A percentile compares a stretch with the other conserved stretches of the same genome.
Conservation (phyloP, 2,888 invertebrate genomes). For the Mamestra brassicae region DNA sequence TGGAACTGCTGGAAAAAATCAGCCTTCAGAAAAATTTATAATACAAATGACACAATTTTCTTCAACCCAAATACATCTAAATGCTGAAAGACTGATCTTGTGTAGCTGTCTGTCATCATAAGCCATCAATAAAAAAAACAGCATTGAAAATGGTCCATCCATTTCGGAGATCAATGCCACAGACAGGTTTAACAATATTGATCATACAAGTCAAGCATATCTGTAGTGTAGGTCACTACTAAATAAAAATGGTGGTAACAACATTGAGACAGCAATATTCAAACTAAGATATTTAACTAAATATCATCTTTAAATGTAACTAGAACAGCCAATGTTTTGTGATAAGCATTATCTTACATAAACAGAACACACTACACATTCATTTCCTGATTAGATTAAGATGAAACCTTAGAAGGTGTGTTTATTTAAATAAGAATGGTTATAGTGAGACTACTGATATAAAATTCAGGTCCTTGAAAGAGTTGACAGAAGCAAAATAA, state of each 20-base stretch:
- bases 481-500: neutral
- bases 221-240: slow-evolving; percentile 1
- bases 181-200: slow-evolving; percentile 7
- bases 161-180: slow-evolving; percentile 20
- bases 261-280: neutral
- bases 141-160: slow-evolving; percentile 10
- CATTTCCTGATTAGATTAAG: slow-evolving; percentile 55
- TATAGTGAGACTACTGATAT: neutral
- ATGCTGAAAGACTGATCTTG: neutral
- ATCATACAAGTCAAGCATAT: slow-evolving; percentile 31
- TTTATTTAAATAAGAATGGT: slow-evolving; percentile 13
- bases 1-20: neutral
- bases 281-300: slow-evolving; percentile 8
- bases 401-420: slow-evolving; percentile 6
- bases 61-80: neutral
- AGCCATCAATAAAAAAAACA: neutral
- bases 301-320: slow-evolving; percentile 39
- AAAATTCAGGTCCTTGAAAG: neutral
- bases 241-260: slow-evolving; percentile 7
- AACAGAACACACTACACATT: slow-evolving; percentile 24
- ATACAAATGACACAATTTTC: neutral
- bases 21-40: neutral
- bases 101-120: neutral
- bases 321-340: slow-evolving; percentile 32
- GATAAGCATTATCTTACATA: slow-evolving; percentile 47